Base-by-base conservation (phyloP, 2,113 vertebrate genomes). In the Mesoclemmys tuberculata region DNA sequence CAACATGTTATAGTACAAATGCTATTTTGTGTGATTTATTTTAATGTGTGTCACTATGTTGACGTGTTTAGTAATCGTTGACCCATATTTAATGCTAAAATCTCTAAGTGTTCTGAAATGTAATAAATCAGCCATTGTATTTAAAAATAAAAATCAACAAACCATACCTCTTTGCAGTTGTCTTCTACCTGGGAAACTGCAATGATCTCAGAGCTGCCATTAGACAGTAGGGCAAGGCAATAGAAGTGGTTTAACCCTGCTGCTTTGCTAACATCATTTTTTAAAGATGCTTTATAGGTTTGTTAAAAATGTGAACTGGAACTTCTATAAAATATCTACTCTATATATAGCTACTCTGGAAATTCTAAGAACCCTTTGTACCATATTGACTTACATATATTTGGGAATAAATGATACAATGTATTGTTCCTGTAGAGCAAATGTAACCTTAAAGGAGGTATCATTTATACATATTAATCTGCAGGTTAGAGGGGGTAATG, bases 11-110 rank as follows among this genome's bases (percentile, higher is more conserved):
- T 94, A 90, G 94, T 95, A 41, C 89, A 92, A 94, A 90, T 90
- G 87, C 88, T 82, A 82, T 97, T 97, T 97, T 82, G 21, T 89
- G 41, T 97, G 91, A 98, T 98, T 97, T 97, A 97, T 98, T 97
- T 98, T 96, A 95, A 86, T 97, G 87, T 95, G 18, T 96, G 93
- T 94, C 94, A 93, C 88, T 97, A 19, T 84, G 55, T 96, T 97
- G 89, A 92, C 91, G 61, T 80, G 46, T 96, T 97, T 96, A 96
- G 90, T 97, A 93, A 93, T 97, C 97, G 94, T 97, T 98, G 96
- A 97, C 95, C 92, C 82, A 81, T 97, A 97, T 98, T 98, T 97
- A 97, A 95, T 95, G 95, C 78, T 92, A 85, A 91, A 93, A 95
- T 52, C 80, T 95, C 41, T 95, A 94, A 97, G 68, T 96, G 41